A percentile compares a stretch with the other conserved stretches of the same genome.
phyloP scores from a whole-genome alignment of 2,113 vertebrate species.

The Manacus vitellinus region DNA sequence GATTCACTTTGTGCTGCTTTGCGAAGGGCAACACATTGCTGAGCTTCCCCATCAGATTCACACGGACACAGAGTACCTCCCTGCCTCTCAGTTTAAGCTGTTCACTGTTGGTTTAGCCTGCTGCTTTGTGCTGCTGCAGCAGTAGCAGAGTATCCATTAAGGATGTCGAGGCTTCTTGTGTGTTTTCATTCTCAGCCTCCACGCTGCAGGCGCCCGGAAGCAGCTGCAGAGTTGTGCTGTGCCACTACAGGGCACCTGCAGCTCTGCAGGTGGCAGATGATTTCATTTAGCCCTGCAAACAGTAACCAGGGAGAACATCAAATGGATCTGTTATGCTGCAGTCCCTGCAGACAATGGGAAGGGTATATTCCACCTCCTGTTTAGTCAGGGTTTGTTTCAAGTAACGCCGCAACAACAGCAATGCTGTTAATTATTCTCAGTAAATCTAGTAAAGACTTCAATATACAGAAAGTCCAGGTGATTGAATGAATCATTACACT shows the following conservation, averaged over 20 bases:
- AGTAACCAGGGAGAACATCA: neutral
- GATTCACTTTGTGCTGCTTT: neutral
- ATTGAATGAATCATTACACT: neutral
- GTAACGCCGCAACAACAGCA: neutral
- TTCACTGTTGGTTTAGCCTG: neutral
- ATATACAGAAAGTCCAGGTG: neutral
- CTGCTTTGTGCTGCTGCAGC: neutral
- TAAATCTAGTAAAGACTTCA: neutral
- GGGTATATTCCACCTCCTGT: neutral
- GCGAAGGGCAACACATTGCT: neutral
- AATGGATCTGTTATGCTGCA: neutral
- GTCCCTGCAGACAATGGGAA: neutral
- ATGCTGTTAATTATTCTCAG: neutral
- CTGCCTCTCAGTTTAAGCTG: neutral
- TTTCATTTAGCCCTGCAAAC: neutral
- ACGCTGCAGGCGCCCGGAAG: rapidly evolving
- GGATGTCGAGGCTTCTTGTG: neutral
- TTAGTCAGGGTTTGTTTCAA: neutral
- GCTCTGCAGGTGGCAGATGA: neutral
- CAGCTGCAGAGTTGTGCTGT: neutral
- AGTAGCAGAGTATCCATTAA: neutral
- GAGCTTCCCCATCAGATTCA: neutral
- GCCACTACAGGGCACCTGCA: neutral
- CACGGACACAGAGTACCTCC: neutral
- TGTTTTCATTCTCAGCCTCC: neutral